Evolutionary conservation across 2,113 vertebrate species (phyloP), one percentile per base, ranked within the genome.

Genomic region (Hydrolagus affinis): DNA sequence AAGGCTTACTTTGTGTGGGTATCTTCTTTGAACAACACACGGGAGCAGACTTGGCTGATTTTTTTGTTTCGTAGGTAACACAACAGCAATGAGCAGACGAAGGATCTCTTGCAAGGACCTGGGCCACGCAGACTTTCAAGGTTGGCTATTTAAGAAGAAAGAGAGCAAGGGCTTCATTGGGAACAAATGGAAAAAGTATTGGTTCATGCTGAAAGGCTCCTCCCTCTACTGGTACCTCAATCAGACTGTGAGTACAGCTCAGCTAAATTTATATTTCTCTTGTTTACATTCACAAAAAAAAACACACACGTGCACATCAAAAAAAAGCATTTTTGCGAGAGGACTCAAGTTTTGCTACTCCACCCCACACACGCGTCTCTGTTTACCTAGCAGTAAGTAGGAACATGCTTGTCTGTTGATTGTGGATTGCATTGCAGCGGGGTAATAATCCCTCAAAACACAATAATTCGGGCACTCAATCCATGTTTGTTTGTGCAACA

Each of bases 151-250:
- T 88, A 96, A 97, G 91, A 99, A 99, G 91, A 98, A 96, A 32
- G 96, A 97, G 87, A 95, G 94, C 88, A 97, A 95, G 89, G 93
- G 93, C 87, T 98, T 99, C 87, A 93, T 99, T 86, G 94, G 96
- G 70, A 96, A 96, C 88, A 99, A 99, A 92, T 99, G 98, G 98
- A 99, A 95, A 90, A 99, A 98, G 92, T 97, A 96, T 93, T 99
- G 98, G 98, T 97, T 97, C 87, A 95, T 98, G 75, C 94, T 99
- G 87, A 99, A 99, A 93, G 96, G 92, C 86, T 95, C 95, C 0
- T 94, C 95, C 0, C 91, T 99, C 1, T 99, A 98, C 87, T 99
- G 98, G 98, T 99, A 99, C 89, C 91, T 87, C 90, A 96, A 90
- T 87, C 96, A 97, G 60, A 87, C 95, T 94, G 98, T 99, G 91